phyloP scores from a whole-genome alignment of 2,888 invertebrate genomes.

The Fragum sueziense region DNA sequence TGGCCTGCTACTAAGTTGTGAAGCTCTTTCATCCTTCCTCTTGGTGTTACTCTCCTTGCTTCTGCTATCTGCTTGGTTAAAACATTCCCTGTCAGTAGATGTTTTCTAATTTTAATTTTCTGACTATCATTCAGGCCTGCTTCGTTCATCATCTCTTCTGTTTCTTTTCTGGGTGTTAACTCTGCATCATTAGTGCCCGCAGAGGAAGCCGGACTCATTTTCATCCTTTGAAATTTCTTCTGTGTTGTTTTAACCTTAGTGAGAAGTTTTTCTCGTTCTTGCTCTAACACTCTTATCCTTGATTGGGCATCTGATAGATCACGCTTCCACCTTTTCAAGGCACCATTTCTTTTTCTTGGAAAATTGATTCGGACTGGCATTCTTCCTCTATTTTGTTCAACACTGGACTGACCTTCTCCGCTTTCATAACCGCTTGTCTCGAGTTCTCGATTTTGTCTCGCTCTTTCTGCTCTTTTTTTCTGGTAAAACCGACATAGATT shows the following conservation, averaged over 20 bases:
- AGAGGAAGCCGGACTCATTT: not conserved
- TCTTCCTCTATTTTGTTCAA: conserved; percentile 9
- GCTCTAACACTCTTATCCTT: conserved; percentile 30
- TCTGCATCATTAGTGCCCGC: not conserved
- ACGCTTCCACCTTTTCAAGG: conserved; percentile 30
- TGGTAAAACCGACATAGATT: conserved; percentile 23
- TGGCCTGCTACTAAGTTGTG: conserved; percentile 12
- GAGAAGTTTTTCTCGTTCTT: conserved; percentile 27
- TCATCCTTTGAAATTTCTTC: conserved; percentile 21
- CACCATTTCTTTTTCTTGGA: conserved; percentile 18
- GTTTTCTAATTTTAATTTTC: not conserved
- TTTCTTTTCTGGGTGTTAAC: not conserved
- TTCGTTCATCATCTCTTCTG: conserved; percentile 7
- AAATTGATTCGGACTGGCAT: not conserved
- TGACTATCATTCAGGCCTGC: conserved; percentile 1
- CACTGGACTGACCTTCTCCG: not conserved
- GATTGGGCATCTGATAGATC: conserved; percentile 23
- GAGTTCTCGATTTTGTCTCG: not conserved
- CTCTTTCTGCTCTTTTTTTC: conserved; percentile 14
- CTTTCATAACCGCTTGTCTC: not conserved
- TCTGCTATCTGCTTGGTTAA: not conserved
- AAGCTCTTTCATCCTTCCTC: not conserved
- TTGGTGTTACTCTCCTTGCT: not conserved
- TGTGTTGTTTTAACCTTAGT: conserved; percentile 22
- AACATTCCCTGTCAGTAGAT: not conserved